Percentiles rank a stretch among this genome's conserved stretches.
Conservation (phyloP, 1,140 invertebrate species). For the Eurosta solidaginis region DNA sequence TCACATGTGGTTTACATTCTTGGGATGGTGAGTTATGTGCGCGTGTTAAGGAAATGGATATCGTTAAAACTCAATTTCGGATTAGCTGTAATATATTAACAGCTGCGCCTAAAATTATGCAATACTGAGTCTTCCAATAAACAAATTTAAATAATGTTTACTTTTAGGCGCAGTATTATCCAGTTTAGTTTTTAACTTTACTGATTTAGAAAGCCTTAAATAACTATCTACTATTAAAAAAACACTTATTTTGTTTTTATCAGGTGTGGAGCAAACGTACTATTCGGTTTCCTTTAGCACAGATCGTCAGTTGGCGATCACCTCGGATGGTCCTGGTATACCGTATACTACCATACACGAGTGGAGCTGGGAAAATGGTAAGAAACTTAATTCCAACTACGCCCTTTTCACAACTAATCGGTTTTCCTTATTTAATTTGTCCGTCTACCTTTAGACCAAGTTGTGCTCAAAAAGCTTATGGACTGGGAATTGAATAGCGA, state of each 20-base stretch:
- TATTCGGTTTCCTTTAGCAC: conserved; percentile 52
- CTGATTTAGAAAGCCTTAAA: too few relatives aligned
- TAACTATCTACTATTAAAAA: neutral
- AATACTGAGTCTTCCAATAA: neutral
- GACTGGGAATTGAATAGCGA: conserved; percentile 53
- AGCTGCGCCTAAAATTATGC: too few relatives aligned
- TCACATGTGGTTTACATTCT: conserved; percentile 63
- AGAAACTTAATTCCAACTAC: conserved; percentile 18
- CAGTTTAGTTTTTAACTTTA: neutral
- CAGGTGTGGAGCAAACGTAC: conserved; percentile 51
- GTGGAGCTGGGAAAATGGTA: conserved; percentile 45
- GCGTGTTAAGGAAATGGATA: neutral
- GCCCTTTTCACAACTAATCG: neutral
- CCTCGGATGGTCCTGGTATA: conserved; percentile 50
- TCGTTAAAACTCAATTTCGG: too few relatives aligned
- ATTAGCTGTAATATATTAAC: too few relatives aligned
- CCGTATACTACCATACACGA: conserved; percentile 48
- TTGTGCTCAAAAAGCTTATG: conserved; percentile 43
- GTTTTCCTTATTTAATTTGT: too few relatives aligned
- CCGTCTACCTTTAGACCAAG: conserved; percentile 41
- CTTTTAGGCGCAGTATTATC: neutral
- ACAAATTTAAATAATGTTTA: neutral
- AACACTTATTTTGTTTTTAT: neutral
- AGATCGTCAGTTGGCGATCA: conserved; percentile 51
- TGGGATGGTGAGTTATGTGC: conserved; percentile 39